Evolutionary conservation across 2,888 invertebrate species (phyloP), one percentile per base, ranked within the genome.

Genomic region (Allolobophora icterica): DNA sequence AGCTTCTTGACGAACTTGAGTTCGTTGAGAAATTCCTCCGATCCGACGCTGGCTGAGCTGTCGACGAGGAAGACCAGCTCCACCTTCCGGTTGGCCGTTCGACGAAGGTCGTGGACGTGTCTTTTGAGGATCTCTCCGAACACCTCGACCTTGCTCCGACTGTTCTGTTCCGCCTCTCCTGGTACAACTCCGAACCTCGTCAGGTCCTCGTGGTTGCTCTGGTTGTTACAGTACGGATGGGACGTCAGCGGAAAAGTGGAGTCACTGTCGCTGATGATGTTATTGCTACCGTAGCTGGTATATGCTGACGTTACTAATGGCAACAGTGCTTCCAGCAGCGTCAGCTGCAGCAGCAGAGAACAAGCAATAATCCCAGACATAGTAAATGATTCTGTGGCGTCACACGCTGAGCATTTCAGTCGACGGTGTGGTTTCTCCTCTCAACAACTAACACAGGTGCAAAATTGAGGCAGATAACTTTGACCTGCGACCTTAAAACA

Each of bases 31-130:
- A 97, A 97, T 94, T 97, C 97, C 35, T 96, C 95, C 92, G 96
- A 96, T 0, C 97, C 97, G 5, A 97, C 97, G 93, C 97, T 97
- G 0, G 96, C 96, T n/a, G 97, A 97, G 30, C 96, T 96, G 93
- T 97, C 97, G 89, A 97, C 96, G 89, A 97, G 95, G 94, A 97
- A 97, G 42, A 97, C 96, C 84, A 97, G 95, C 93, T 97, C 97
- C 92, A 97, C 95, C 90, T 95, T 93, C 90, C 94, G 94, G 92
- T 95, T 94, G 13, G 94, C 92, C 0, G 94, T 94, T 45, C 94
- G 93, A 90, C 93, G 38, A 42, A 97, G 94, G n/a, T 94, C 94
- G 91, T 96, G 96, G 4, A 97, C 96, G 93, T 96, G 96, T 90
- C 95, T 95, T 93, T 96, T 96, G 92, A 97, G 96, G 42, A 96